Percentiles rank a stretch among this genome's conserved stretches.
These are phyloP conservation scores for Saxidomus purpurata DNA, from an alignment of 1,140 invertebrate genomes.

Conservation along the genomic window DNA sequence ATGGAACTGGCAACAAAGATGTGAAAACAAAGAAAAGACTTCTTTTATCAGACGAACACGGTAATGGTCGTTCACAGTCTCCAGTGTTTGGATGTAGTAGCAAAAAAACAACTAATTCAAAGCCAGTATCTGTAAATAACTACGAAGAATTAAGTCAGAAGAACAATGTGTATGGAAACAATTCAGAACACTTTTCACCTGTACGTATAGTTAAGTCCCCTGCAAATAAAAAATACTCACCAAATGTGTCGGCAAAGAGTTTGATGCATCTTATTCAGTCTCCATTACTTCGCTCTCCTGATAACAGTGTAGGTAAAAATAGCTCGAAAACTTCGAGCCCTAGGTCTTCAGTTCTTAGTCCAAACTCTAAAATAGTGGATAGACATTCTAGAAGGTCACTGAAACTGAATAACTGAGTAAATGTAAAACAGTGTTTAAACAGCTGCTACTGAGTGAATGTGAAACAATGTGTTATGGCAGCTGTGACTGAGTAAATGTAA, in stretches of 20 bases:
- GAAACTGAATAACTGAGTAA: constrained; percentile 68
- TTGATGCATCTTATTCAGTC: constrained; percentile 80
- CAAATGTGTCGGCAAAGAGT: constrained; percentile 76
- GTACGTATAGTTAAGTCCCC: constrained; percentile 62
- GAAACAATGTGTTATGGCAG: background rate
- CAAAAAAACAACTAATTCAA: constrained; percentile 21
- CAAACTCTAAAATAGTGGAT: constrained; percentile 23
- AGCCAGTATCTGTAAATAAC: background rate
- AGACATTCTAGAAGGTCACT: constrained; percentile 69
- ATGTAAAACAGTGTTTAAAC: too few species aligned
- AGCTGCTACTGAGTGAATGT: too few species aligned
- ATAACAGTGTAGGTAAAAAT: background rate
- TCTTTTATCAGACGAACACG: background rate
- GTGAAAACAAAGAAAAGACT: constrained; percentile 2
- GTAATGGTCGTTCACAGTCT: constrained; percentile 60
- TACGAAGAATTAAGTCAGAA: background rate
- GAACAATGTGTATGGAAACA: background rate
- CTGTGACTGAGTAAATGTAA: background rate
- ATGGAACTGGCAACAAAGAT: background rate
- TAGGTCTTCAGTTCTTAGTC: background rate
- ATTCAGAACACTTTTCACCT: background rate
- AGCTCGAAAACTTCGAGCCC: constrained; percentile 9
- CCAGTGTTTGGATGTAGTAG: constrained; percentile 70
- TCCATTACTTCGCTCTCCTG: constrained; percentile 70
- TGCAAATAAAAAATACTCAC: constrained; percentile 72